A percentile compares a stretch with the other conserved stretches of the same genome.
phyloP scores from a whole-genome alignment of 2,888 invertebrate genomes.

The Drymonia ruficornis region DNA sequence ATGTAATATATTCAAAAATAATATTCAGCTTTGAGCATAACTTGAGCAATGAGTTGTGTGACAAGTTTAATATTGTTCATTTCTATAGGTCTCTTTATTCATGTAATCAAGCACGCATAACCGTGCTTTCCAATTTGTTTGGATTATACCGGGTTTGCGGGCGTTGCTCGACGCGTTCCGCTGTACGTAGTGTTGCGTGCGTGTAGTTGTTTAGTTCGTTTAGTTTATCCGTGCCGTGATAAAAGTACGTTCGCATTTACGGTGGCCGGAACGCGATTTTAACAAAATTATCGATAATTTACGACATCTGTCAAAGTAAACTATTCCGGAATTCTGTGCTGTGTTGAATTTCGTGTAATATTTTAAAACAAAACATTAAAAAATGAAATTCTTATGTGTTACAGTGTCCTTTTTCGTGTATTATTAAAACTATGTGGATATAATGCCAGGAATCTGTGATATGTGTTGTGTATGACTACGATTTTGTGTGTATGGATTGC shows the following conservation, averaged over 20 bases:
- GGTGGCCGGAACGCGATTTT: slow-evolving; percentile 57
- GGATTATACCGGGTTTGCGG: slow-evolving; percentile 39
- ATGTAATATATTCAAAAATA: no score
- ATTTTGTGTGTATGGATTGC: slow-evolving; percentile 61
- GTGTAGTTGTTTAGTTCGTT: slow-evolving; percentile 39
- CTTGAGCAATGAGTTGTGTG: slow-evolving; percentile 9
- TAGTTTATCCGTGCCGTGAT: slow-evolving; percentile 69
- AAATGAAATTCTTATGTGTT: slow-evolving; percentile 50
- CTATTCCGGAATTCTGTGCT: slow-evolving; percentile 56
- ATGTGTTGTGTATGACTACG: slow-evolving; percentile 68
- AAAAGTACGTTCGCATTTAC: slow-evolving; percentile 62
- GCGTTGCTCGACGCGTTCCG: slow-evolving; percentile 51
- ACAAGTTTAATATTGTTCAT: slow-evolving; percentile 25
- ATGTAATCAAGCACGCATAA: slow-evolving; percentile 7
- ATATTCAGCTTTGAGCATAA: not conserved
- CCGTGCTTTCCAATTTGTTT: slow-evolving; percentile 21
- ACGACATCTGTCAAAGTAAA: slow-evolving; percentile 72
- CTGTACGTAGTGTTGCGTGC: no score
- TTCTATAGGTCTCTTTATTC: slow-evolving; percentile 11
- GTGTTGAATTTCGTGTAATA: slow-evolving; percentile 54
- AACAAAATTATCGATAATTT: slow-evolving; percentile 47
- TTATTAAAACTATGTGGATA: slow-evolving; percentile 59
- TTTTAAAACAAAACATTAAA: slow-evolving; percentile 43
- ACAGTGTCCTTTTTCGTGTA: slow-evolving; percentile 54
- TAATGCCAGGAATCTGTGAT: slow-evolving; percentile 72